Evolutionary conservation across 92 coral and sea anemone species (phyloP).

Genomic region (Galaxea fascicularis): DNA sequence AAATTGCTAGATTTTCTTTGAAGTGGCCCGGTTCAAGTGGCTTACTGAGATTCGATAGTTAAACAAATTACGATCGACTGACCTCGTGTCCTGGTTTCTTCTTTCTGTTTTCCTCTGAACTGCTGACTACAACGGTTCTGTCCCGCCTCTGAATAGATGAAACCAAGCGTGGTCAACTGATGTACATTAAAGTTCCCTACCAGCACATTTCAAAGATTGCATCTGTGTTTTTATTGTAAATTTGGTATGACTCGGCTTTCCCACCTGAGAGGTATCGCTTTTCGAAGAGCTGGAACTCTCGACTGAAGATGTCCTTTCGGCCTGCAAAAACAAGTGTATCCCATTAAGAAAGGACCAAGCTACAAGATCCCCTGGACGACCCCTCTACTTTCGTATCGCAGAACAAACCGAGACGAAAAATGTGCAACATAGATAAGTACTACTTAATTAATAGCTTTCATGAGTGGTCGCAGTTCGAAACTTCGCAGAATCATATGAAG

Average conservation of each 20-base stretch:
- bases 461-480: no score
- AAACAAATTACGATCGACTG: neutral
- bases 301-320: constrained; percentile 19
- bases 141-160: constrained; percentile 8
- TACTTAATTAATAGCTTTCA: no score
- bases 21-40: no score
- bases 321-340: neutral
- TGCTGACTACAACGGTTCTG: neutral
- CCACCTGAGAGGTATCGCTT: constrained; percentile 23
- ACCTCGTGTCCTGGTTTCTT: constrained; percentile 22
- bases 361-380: neutral
- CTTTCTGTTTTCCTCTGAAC: constrained; percentile 11
- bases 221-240: no score
- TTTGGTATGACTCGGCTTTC: neutral
- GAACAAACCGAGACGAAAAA: no score
- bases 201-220: neutral
- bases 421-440: no score
- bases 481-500: no score
- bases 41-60: neutral
- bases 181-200: neutral
- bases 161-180: neutral
- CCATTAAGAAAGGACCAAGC: neutral
- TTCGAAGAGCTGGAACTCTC: constrained; percentile 24
- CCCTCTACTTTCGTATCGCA: no score
- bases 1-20: no score